Evolutionary conservation across 2,113 vertebrate genomes (phyloP), one percentile per base, ranked within the genome.

Genomic region (Ranitomeya variabilis): DNA sequence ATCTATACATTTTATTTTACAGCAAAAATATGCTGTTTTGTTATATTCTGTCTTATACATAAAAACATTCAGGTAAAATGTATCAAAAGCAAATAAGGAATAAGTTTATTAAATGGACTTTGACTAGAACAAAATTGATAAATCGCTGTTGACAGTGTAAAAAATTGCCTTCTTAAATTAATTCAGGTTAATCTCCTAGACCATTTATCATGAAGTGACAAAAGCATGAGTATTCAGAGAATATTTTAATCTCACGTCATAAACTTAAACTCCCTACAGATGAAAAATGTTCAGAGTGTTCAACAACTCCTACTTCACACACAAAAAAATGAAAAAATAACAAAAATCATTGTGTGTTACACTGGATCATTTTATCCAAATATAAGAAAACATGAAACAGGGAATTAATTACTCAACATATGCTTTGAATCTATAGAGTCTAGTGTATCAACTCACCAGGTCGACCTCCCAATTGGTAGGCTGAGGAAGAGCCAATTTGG

Each of bases 261-360:
- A 66, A 45, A 23, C 73, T 66, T 64, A 18, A 78, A 86, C 71
- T 86, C 71, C 73, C 64, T 64, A 21, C 59, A 23, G 19, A 54
- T 86, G 85, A 86, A 78, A 66, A 86, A 86, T 79, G 85, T 16
- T n/a, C 81, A 83, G 45, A 83, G 31, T 83, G 60, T 66, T 79
- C 73, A 66, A 54, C 59, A 52, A 86, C 37, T 79, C 85, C 73
- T 23, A 79, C 85, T 16, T 64, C 23, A 78, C 85, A 64, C 45
- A 78, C 18, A 62, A 45, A 57, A 51, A 60, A 31, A 59, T 16
- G 2, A 55, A 77, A 77, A 62, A 62, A 78, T 21, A 74, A 86
- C 12, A 37, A 21, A 67, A 69, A 31, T 15, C 57, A 78, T 59
- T 26, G 8, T 55, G 64, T 19, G 16, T 31, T 60, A 18, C 37